phyloP scores from a whole-genome alignment of 1,140 invertebrate species.

The Zaprionus africanus region DNA sequence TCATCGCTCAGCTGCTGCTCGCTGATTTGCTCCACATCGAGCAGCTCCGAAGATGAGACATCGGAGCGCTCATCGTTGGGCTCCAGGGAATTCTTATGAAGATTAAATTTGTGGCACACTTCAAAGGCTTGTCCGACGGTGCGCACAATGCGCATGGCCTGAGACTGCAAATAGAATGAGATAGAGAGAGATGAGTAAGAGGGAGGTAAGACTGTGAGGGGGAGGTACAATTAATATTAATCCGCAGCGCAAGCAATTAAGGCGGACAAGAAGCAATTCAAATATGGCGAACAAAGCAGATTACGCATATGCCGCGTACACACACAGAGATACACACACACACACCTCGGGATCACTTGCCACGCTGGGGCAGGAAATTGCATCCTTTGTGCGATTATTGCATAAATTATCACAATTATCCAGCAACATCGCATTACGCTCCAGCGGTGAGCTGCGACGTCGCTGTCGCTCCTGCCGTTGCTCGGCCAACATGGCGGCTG shows the following conservation, averaged over 20 bases:
- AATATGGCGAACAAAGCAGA: constrained; percentile 41
- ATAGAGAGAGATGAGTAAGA: neutral
- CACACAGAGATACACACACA: constrained; percentile 13
- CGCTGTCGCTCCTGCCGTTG: constrained; percentile 54
- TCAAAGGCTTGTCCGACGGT: constrained; percentile 99
- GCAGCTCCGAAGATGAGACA: constrained; percentile 86
- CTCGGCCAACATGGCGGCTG: constrained; percentile 54
- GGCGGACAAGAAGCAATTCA: constrained; percentile 27
- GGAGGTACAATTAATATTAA: constrained; percentile 37
- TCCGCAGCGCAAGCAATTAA: constrained; percentile 50
- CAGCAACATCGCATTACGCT: constrained; percentile 34
- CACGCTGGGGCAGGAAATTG: constrained; percentile 58
- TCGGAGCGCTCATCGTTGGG: constrained; percentile 88
- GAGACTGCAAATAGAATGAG: constrained; percentile 90
- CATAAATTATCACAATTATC: constrained; percentile 69
- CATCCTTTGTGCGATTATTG: constrained; percentile 76
- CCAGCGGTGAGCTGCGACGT: constrained; percentile 72
- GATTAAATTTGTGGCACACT: constrained; percentile 97
- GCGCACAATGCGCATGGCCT: constrained; percentile 98
- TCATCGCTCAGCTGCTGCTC: constrained; percentile 86
- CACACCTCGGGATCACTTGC: constrained; percentile 73
- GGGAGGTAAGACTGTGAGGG: neutral
- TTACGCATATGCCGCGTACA: constrained; percentile 58
- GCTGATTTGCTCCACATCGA: constrained; percentile 83
- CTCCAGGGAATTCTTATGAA: constrained; percentile 85